These are phyloP conservation scores for Oryzias curvinotus DNA, from an alignment of 2,113 vertebrate species.

Conservation along the genomic window DNA sequence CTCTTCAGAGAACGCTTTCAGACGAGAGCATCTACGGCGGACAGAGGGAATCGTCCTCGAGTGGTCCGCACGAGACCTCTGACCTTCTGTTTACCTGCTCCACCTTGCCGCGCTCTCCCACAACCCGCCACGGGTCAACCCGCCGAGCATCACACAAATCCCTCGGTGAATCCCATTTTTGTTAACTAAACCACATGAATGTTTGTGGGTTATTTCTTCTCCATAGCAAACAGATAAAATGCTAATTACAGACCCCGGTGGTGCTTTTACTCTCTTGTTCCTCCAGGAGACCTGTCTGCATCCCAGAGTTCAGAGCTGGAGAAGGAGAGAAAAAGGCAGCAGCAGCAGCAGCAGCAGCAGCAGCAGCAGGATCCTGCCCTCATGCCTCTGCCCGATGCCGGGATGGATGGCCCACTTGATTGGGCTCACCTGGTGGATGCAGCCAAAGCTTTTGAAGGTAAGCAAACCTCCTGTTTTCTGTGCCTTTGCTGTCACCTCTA, in stretches of 20 bases:
- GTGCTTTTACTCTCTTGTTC: background rate
- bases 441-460: conserved; percentile 95
- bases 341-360: conserved; percentile 84
- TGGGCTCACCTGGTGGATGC: conserved; percentile 96
- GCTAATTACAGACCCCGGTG: background rate
- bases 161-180: conserved; percentile 78
- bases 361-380: conserved; percentile 87
- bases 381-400: conserved; percentile 90
- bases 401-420: conserved; percentile 84
- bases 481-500: background rate
- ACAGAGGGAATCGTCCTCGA: conserved; percentile 84
- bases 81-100: conserved; percentile 93
- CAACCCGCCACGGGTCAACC: conserved; percentile 79
- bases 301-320: conserved; percentile 89
- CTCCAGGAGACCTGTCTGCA: conserved; percentile 87
- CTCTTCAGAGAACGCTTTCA: conserved; percentile 91
- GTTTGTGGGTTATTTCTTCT: background rate
- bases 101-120: conserved; percentile 84
- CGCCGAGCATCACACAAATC: conserved; percentile 87
- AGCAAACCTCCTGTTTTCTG: conserved; percentile 8
- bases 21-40: conserved; percentile 96
- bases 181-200: background rate
- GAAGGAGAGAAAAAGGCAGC: conserved; percentile 81
- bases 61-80: conserved; percentile 83
- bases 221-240: background rate